Evolutionary conservation across 2,797 vertebrate genomes (phyloP), one percentile per base, ranked within the genome.

Genomic region (Sebastes kiyomatsui): DNA sequence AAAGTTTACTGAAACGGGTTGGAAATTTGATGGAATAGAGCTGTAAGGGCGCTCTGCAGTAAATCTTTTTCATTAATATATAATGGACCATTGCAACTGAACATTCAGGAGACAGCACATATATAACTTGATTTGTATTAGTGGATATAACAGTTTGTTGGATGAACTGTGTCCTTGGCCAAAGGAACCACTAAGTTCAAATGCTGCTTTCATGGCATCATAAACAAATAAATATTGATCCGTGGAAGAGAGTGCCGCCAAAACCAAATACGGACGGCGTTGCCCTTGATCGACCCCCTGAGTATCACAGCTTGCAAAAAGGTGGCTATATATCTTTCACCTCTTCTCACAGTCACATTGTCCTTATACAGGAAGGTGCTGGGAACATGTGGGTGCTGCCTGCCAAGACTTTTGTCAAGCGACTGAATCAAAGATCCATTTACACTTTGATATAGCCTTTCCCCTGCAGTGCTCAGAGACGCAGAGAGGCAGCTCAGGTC

Each of bases 221-320:
- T 91, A 93, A 93, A 91, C 85, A 85, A 88, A 93, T 90, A 78
- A 77, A 78, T 83, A 93, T 94, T 79, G 92, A 94, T 92, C 77
- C 52, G 66, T 35, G 49, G 78, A 87, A 4, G 20, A 75, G 70
- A 69, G 83, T 52, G 54, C 32, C 14, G 49, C 78, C 77, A 82
- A 88, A 91, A 77, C 67, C 75, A 88, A 86, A 90, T 38, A 55
- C 49, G 27, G 68, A 42, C 59, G 2, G 60, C 32, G 80, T 81
- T 79, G 87, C 73, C 87, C 89, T 90, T 71, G 77, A 92, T 89
- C 74, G 77, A 92, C 90, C 75, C 7, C 32, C 49, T 46, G 61
- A 81, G 80, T 75, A 75, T 87, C 66, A 77, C 49, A 65, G 69
- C 35, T 69, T 74, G 67, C 76, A 82, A 81, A 77, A 72, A 79